Conservation (phyloP, 2,113 vertebrate species). For the Thamnophis sirtalis region DNA sequence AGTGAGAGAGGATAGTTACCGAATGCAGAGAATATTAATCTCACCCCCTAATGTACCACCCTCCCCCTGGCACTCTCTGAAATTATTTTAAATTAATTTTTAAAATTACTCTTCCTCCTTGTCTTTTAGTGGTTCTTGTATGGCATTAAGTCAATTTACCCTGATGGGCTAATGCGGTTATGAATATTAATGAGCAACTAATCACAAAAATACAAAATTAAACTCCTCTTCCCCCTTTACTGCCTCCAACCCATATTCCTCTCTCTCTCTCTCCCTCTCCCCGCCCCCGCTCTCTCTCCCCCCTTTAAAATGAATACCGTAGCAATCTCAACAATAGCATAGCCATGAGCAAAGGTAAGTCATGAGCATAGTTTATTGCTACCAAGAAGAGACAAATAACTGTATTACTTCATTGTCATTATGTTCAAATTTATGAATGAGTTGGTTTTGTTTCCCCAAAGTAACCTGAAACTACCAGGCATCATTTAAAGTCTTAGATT, state of each 20-base stretch:
- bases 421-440: no score
- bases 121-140: constrained; percentile 51
- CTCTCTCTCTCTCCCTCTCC: not conserved
- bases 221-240: not conserved
- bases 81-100: constrained; percentile 65
- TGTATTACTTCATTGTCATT: not conserved
- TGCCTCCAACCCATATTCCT: not conserved
- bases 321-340: not conserved
- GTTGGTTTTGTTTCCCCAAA: not conserved
- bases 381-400: not conserved
- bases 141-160: constrained; percentile 31
- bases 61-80: constrained; percentile 30
- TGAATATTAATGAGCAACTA: constrained; percentile 32
- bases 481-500: not conserved
- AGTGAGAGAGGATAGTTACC: not conserved
- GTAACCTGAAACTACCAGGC: not conserved
- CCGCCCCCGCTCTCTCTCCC: no score
- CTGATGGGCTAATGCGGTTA: constrained; percentile 37
- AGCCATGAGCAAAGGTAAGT: not conserved
- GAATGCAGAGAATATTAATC: constrained; percentile 47
- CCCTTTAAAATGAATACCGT: not conserved
- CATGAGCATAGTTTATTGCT: not conserved
- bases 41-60: constrained; percentile 39
- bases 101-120: constrained; percentile 51
- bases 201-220: constrained; percentile 40